Evolutionary conservation across 2,797 vertebrate genomes (phyloP), one percentile per base, ranked within the genome.

Genomic region (Todus mexicanus): DNA sequence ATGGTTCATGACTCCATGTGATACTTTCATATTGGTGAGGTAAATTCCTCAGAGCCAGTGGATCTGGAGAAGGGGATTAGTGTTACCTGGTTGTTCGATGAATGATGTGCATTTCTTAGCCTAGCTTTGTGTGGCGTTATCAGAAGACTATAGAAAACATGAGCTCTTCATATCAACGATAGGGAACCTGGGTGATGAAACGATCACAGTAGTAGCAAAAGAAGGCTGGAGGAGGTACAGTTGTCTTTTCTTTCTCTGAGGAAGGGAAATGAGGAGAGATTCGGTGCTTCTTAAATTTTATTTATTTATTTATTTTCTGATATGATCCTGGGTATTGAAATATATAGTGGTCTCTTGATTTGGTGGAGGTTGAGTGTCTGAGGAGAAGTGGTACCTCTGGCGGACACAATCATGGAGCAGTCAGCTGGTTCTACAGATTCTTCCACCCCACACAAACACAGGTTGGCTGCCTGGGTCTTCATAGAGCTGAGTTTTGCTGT

Each of bases 1-100:
- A 63, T 3, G 2, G 25, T 8, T 22, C 0, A 0, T 15, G 27
- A 12, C 27, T 60, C 3, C 1, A 2, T 15, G 29, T 23, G 47
- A 12, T 37, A 5, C n/a, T 53, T 87, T 26, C 29, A 19, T 42
- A 38, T 1, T 17, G 51, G 15, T 66, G 31, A 51, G 50, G 47
- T 29, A 7, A 79, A 59, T 20, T 50, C 37, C 48, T 71, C 45
- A 64, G 43, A 71, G 26, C 53, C 27, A 48, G 0, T 8, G 53
- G 56, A 66, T 10, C 35, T 29, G 63, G 54, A 45, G 33, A 50
- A 48, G 45, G 45, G 11, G 38, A 5, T 22, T 63, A 69, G 12
- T 80, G 40, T 37, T 50, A 71, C 29, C 25, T 48, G 15, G 23
- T 20, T 40, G 35, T 42, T 13, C 27, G 48, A 43, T 1, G 10